Base-by-base conservation (phyloP, 1,140 invertebrate genomes). In the Marisa cornuarietis region DNA sequence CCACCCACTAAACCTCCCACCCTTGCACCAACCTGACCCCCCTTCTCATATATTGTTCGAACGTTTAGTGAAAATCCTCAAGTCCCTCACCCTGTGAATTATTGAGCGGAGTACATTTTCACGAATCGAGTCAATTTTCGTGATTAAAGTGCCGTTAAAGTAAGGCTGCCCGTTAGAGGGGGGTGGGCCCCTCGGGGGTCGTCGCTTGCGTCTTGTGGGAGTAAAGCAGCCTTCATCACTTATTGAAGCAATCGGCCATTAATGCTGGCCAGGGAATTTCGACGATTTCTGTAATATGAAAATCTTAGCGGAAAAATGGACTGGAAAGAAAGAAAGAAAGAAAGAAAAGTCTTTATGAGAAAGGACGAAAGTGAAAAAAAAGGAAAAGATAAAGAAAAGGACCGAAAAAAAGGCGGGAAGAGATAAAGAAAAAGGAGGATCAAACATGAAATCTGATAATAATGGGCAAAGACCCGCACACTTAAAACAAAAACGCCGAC, bases 111-210 rank as follows among this genome's bases (percentile, higher is more conserved):
- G 71, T 71, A 71, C 71, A 62, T 72, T 71, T 71, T 31, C 26
- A 52, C 20, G 77, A 79, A 69, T 75, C 72, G 79, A 76, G 79
- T 80, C 73, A 80, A 80, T 80, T 75, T 80, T 75, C 73, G 73
- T 75, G 79, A 80, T 76, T 80, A 76, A 80, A 80, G 52, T 75
- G 79, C 73, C 79, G 73, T 80, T 75, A 80, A 74, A 80, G 65
- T 75, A 62, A 79, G 71, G 68, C 68, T 49, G 52, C 16, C 22
- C 52, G 16, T 31, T 16, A 62, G 61, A 63, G 61, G 68, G 14
- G n/a, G 69, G 22, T 61, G 58, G 26, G 65, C 22, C 77, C 77
- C 71, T 8, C 9, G 31, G 31, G 71, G 31, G 61, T 77, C 63
- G 76, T 54, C 49, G 63, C 16, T 18, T 51, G 20, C 65, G 76